Base-by-base conservation (phyloP, 2,113 vertebrate genomes). In the Chlamydotis undulata region DNA sequence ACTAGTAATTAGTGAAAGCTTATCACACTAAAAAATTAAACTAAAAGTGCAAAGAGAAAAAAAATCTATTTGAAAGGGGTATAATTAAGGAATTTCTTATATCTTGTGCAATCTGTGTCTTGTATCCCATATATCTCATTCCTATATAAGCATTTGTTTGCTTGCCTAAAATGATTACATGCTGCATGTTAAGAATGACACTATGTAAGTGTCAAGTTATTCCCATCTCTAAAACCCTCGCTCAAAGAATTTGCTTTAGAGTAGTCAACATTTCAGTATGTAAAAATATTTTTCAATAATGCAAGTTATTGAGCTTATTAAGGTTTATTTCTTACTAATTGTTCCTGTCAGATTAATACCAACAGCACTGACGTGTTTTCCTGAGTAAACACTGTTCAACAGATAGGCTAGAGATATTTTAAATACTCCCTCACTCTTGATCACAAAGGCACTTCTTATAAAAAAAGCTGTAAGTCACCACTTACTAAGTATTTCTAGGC, bases 1-100 rank as follows among this genome's bases (percentile, higher is more conserved):
- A 70, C 41, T 49, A 89, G 45, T 29, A 96, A 95, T 93, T 96
- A 89, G 39, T 53, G 52, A 75, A 91, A 50, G 60, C 61, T 83
- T 68, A 92, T 23, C 60, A 71, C 23, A 60, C 78, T 71, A 84
- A 78, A 79, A 85, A 86, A 78, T 47, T 63, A 71, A 92, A 83
- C 18, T 43, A 74, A 41, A 85, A 86, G 39, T 69, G 57, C 23
- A 86, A 89, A 61, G 19, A 79, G 29, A 41, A 59, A 86, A 83
- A 45, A 52, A 11, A 49, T 15, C 24, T 84, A 29, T 85, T 89
- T 73, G 50, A n/a, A 92, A 91, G 61, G 43, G 10, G 3, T 29
- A 39, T 25, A 41, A 82, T 69, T 63, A 89, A 86, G 33, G 53
- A 82, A 84, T 57, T 91, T 63, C 56, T 82, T 77, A 10, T 5